These are phyloP conservation scores for Aricia agestis DNA, from an alignment of 1,140 invertebrate species.

Conservation along the genomic window DNA sequence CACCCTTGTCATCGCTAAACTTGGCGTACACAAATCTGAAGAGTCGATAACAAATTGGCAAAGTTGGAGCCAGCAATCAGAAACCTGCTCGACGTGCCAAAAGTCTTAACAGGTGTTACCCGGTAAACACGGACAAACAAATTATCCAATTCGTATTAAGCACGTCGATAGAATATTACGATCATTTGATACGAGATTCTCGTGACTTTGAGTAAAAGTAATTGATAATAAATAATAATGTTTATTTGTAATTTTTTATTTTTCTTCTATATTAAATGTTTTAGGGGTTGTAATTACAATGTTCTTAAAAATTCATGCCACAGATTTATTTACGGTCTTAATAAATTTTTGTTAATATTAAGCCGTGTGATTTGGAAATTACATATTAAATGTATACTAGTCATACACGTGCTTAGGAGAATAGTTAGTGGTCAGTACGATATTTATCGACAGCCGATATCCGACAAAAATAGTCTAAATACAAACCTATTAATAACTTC, in stretches of 20 bases:
- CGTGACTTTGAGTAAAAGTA: neutral
- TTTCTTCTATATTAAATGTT: no score
- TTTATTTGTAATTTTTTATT: no score
- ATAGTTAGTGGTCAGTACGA: no score
- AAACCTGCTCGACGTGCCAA: neutral
- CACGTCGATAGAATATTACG: neutral
- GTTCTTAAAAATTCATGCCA: no score
- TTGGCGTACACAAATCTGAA: neutral
- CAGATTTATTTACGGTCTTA: no score
- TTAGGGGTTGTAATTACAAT: no score
- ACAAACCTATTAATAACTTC: neutral
- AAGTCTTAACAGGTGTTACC: constrained; percentile 2
- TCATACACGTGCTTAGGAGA: no score
- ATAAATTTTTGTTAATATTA: no score
- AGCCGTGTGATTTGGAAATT: no score
- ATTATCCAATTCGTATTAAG: constrained; percentile 1
- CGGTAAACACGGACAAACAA: neutral
- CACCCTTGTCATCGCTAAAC: neutral
- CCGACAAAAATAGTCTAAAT: neutral
- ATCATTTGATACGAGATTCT: neutral
- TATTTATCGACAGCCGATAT: no score
- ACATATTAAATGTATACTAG: no score
- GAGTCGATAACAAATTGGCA: neutral
- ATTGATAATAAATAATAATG: no score
- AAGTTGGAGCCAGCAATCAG: neutral